Conservation (phyloP, 2,797 vertebrate species). For the Threskiornis aethiopicus region DNA sequence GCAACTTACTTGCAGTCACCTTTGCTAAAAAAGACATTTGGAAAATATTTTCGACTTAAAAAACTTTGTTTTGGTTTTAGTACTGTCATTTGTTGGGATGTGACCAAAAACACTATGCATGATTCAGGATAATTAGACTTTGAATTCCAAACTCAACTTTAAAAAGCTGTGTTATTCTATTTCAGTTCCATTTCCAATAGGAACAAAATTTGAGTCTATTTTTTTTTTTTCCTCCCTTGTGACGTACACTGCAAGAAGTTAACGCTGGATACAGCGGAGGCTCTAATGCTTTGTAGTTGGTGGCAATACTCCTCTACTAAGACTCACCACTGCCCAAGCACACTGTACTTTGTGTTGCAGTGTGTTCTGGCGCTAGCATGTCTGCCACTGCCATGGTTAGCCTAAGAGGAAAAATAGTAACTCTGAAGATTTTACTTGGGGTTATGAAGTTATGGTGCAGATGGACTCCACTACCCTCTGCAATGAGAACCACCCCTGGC, state of each 20-base stretch:
- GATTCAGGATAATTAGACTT: not conserved
- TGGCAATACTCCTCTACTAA: accelerated
- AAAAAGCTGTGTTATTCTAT: not conserved
- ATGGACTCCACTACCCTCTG: not conserved
- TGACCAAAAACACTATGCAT: not conserved
- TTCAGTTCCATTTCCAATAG: not conserved
- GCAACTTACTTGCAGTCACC: not conserved
- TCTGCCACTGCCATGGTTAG: not conserved
- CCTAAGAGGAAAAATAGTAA: not conserved
- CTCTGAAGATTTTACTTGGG: not conserved
- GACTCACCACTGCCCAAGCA: not conserved
- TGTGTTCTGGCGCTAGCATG: not conserved
- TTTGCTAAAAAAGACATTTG: not conserved
- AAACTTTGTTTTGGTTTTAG: not conserved
- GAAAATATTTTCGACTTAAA: not conserved
- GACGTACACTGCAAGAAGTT: not conserved
- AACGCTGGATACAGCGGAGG: not conserved
- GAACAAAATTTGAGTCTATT: not conserved
- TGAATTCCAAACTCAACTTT: not conserved
- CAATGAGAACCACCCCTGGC: not conserved
- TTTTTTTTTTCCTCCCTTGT: not conserved
- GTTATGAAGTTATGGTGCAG: not conserved
- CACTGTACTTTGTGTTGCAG: accelerated
- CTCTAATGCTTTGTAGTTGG: not conserved
- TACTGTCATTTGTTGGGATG: not conserved